These are phyloP conservation scores for Eudyptes chrysolophus DNA, from an alignment of 2,113 vertebrate species.

Conservation along the genomic window DNA sequence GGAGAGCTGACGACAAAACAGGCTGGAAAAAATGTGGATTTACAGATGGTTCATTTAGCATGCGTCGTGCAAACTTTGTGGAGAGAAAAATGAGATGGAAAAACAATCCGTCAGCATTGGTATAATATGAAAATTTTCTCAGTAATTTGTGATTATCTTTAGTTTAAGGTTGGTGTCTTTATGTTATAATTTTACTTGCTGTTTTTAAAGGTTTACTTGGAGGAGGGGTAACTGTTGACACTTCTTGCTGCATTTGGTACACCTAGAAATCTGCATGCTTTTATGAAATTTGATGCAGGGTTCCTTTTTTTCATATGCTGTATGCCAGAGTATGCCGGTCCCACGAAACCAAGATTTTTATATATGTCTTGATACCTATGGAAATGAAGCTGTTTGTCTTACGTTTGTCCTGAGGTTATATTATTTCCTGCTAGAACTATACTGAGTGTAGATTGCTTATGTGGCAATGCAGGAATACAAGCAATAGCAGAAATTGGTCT, in stretches of 20 bases:
- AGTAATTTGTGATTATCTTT: not conserved
- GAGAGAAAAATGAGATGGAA: slow-evolving; percentile 17
- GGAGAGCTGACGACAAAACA: slow-evolving; percentile 29
- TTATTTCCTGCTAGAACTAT: not conserved
- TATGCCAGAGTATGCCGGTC: not conserved
- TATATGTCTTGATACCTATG: not conserved
- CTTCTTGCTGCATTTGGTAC: not conserved
- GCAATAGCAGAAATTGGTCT: not conserved
- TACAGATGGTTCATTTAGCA: slow-evolving; percentile 15
- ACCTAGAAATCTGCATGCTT: not conserved
- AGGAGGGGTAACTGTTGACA: not conserved
- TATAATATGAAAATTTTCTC: not conserved
- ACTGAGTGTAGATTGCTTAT: not conserved
- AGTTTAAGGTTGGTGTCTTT: slow-evolving; percentile 18
- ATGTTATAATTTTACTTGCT: not conserved
- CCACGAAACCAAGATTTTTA: not conserved
- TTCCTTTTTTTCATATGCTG: not conserved
- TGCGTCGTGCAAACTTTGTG: slow-evolving; percentile 1
- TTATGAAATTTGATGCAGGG: not conserved
- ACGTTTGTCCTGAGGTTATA: not conserved
- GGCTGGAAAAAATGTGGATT: slow-evolving; percentile 25
- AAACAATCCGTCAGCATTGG: not conserved
- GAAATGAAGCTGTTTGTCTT: not conserved
- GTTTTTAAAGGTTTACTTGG: not conserved
- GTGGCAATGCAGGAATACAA: not conserved